Evolutionary conservation across 2,888 invertebrate species (phyloP).

Genomic region (Phyllotreta striolata): DNA sequence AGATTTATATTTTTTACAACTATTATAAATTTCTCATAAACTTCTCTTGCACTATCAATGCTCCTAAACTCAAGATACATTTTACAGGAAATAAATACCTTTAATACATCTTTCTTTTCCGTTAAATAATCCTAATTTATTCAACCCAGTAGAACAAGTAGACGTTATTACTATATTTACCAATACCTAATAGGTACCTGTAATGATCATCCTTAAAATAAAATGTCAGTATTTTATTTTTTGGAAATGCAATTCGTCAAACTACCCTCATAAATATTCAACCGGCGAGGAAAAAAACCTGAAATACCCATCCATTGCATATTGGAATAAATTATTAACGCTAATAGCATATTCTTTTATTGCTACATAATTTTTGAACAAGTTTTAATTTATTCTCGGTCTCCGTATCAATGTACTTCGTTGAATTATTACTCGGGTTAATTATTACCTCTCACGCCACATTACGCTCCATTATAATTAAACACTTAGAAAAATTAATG

Average conservation of each 20-base stretch:
- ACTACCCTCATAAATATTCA: constrained; percentile 22
- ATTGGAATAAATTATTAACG: constrained; percentile 36
- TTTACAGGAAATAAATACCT: too few relatives aligned
- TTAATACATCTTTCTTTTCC: too few relatives aligned
- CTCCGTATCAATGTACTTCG: constrained; percentile 36
- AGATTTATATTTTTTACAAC: too few relatives aligned
- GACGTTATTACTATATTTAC: too few relatives aligned
- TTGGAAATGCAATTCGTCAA: constrained; percentile 22
- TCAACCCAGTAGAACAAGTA: too few relatives aligned
- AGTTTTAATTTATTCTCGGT: constrained; percentile 38
- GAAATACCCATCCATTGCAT: constrained; percentile 25
- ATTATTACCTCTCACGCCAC: constrained; percentile 46
- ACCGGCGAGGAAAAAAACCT: constrained; percentile 22
- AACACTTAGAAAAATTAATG: constrained; percentile 42
- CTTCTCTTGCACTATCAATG: too few relatives aligned
- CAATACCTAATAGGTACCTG: too few relatives aligned
- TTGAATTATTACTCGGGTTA: constrained; percentile 43
- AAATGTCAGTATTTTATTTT: constrained; percentile 19
- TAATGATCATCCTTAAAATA: background rate
- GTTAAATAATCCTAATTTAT: too few relatives aligned
- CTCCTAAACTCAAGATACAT: too few relatives aligned
- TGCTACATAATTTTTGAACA: constrained; percentile 39
- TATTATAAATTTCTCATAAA: too few relatives aligned
- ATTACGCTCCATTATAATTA: constrained; percentile 44
- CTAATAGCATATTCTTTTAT: constrained; percentile 35